Conservation (phyloP, 2,888 invertebrate genomes). For the Pseudanteris insignis region DNA sequence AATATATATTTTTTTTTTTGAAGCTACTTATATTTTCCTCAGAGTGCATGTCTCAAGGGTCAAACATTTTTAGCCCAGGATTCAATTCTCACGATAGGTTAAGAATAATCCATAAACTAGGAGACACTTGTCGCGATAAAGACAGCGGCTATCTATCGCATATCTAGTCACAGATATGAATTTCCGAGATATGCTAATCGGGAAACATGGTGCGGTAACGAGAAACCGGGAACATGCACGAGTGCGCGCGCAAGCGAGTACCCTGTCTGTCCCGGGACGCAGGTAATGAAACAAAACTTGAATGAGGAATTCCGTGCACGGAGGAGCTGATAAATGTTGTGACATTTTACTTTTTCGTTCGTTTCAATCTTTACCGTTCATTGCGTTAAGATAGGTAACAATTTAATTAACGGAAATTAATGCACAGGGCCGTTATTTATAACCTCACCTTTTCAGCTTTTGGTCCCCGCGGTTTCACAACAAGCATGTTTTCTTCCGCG, state of each 20-base stretch:
- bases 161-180: constrained; percentile 41
- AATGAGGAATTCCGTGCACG: constrained; percentile 33
- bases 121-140: constrained; percentile 39
- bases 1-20: too few species aligned
- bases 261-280: constrained; percentile 2
- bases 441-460: constrained; percentile 61
- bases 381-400: constrained; percentile 17
- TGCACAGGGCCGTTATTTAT: constrained; percentile 14
- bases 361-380: constrained; percentile 11
- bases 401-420: constrained; percentile 34
- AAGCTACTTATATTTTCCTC: too few species aligned
- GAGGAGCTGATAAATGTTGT: constrained; percentile 39
- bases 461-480: constrained; percentile 59
- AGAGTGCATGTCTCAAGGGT: too few species aligned
- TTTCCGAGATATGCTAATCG: constrained; percentile 53
- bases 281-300: constrained; percentile 36
- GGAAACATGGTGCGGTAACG: constrained; percentile 51
- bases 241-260: constrained; percentile 20
- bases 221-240: constrained; percentile 27
- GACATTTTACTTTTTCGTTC: constrained; percentile 39
- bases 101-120: constrained; percentile 40
- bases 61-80: constrained; percentile 4
- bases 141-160: constrained; percentile 28
- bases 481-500: constrained; percentile 64
- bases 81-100: constrained; percentile 47